phyloP scores from a whole-genome alignment of 2,888 invertebrate species.

The Margaritifera margaritifera region DNA sequence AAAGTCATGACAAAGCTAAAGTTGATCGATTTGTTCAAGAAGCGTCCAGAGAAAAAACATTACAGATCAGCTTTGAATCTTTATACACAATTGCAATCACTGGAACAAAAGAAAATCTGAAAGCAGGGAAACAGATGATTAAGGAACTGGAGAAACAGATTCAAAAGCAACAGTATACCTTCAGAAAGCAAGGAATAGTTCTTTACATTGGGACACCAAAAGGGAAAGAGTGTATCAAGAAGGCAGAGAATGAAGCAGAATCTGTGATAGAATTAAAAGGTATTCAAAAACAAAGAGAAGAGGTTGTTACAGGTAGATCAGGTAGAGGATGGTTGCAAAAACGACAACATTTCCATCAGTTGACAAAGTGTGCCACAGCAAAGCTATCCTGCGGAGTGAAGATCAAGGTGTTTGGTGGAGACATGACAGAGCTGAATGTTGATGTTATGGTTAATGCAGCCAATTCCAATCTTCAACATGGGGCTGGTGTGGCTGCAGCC shows the following conservation, averaged over 20 bases:
- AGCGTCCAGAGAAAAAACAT: constrained; percentile 3
- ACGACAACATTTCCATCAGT: constrained; percentile 2
- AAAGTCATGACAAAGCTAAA: constrained; percentile 5
- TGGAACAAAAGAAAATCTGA: constrained; percentile 32
- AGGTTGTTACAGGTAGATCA: constrained; percentile 7
- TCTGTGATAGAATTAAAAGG: constrained; percentile 33
- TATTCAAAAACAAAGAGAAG: constrained; percentile 13
- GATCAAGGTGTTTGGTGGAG: constrained; percentile 32
- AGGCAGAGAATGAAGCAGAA: constrained; percentile 22
- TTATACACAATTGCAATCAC: constrained; percentile 10
- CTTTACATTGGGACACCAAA: constrained; percentile 21
- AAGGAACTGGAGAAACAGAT: constrained; percentile 20
- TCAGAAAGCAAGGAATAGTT: constrained; percentile 26
- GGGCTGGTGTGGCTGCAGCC: constrained; percentile 37
- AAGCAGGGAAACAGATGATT: constrained; percentile 22
- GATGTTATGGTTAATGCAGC: constrained; percentile 46
- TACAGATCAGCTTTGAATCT: constrained; percentile 6
- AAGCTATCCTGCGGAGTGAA: constrained; percentile 5
- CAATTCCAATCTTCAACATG: constrained; percentile 33
- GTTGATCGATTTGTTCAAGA: constrained; percentile 9
- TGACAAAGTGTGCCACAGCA: constrained; percentile 21
- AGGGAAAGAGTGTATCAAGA: constrained; percentile 27
- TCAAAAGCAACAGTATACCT: constrained; percentile 14
- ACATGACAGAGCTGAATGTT: constrained; percentile 31
- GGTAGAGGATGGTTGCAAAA: constrained; percentile 11